phyloP scores from a whole-genome alignment of 2,113 vertebrate genomes.

The Myotis lucifugus region DNA sequence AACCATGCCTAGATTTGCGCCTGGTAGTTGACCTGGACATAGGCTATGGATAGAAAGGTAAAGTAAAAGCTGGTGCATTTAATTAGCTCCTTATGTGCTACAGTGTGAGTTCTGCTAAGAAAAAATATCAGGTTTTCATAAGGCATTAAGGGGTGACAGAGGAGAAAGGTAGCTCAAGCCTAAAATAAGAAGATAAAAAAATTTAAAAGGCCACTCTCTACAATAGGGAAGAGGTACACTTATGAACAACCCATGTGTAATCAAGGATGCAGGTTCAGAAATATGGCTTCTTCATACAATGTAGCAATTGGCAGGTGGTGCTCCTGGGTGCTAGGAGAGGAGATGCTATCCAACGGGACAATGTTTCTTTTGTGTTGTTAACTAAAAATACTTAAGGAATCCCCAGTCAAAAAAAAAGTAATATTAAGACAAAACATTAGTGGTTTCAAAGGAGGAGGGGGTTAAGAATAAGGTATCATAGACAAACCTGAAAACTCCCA shows the following conservation, averaged over 20 bases:
- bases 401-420: neutral
- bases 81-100: neutral
- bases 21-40: neutral
- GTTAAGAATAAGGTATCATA: neutral
- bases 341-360: neutral
- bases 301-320: neutral
- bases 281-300: accelerated
- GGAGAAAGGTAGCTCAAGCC: neutral
- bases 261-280: neutral
- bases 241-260: neutral
- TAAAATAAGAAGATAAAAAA: neutral
- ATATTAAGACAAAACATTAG: neutral
- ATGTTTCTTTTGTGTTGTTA: neutral
- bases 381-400: neutral
- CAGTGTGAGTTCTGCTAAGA: neutral
- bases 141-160: neutral
- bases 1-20: neutral
- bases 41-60: neutral
- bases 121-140: neutral
- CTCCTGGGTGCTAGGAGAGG: neutral
- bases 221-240: neutral
- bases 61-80: neutral
- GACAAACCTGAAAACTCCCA: neutral
- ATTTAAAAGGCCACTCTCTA: neutral
- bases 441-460: neutral